Evolutionary conservation across 1,140 invertebrate species (phyloP).

Genomic region (Calephelis nemesis): DNA sequence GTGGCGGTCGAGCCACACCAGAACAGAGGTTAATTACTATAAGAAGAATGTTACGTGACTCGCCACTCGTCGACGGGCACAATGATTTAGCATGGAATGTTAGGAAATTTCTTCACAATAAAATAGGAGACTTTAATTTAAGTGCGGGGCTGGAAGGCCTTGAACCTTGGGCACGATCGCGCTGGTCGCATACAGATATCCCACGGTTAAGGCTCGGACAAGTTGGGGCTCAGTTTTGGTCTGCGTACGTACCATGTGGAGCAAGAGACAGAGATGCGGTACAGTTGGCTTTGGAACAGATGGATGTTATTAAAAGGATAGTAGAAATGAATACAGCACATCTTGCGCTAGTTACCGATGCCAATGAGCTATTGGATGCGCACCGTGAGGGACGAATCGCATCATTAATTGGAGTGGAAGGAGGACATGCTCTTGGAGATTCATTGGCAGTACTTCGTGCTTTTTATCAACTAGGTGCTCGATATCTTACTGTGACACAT

Average conservation of each 20-base stretch:
- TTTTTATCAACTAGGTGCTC: conserved; percentile 90
- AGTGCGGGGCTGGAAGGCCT: conserved; percentile 86
- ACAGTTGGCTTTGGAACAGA: conserved; percentile 91
- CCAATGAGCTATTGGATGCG: conserved; percentile 86
- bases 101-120: conserved; percentile 89
- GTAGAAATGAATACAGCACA: conserved; percentile 87
- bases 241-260: conserved; percentile 91
- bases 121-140: conserved; percentile 89
- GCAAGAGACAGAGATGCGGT: conserved; percentile 91
- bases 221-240: conserved; percentile 91
- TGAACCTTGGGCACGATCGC: conserved; percentile 88
- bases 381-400: conserved; percentile 88
- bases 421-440: conserved; percentile 92
- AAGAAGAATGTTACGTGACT: conserved; percentile 80
- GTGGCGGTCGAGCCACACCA: conserved; percentile 78
- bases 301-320: conserved; percentile 92
- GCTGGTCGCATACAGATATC: conserved; percentile 94
- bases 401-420: conserved; percentile 91
- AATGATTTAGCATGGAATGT: conserved; percentile 94
- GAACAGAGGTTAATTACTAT: conserved; percentile 80
- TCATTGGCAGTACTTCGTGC: conserved; percentile 90
- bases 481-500: conserved; percentile 90
- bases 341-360: conserved; percentile 85
- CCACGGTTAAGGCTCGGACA: conserved; percentile 88
- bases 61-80: conserved; percentile 86